Conservation (phyloP, 1,140 invertebrate species). For the Drosophila lowei region DNA sequence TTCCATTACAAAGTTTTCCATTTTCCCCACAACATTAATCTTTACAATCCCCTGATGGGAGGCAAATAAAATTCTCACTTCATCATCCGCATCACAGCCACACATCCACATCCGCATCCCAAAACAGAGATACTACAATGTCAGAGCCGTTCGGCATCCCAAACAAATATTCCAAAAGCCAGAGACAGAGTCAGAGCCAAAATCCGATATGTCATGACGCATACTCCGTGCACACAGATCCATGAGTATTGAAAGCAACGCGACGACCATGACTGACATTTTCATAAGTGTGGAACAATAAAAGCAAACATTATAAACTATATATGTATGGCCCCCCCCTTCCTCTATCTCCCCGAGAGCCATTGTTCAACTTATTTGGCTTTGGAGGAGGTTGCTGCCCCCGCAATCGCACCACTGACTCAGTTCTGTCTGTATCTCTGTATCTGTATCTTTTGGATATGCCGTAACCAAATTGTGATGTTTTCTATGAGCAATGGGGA, state of each 20-base stretch:
- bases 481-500: slow-evolving; percentile 18
- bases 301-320: slow-evolving; percentile 31
- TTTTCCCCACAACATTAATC: not conserved
- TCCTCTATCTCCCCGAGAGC: slow-evolving; percentile 16
- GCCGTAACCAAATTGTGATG: slow-evolving; percentile 29
- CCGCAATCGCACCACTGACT: slow-evolving; percentile 50
- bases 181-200: not conserved
- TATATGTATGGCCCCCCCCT: slow-evolving; percentile 3
- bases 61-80: too few relatives aligned
- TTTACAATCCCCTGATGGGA: not conserved
- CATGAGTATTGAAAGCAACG: slow-evolving; percentile 34
- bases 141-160: not conserved
- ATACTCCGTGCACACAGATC: slow-evolving; percentile 3
- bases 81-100: too few relatives aligned
- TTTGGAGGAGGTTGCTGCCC: slow-evolving; percentile 70
- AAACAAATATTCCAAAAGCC: slow-evolving; percentile 3
- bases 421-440: slow-evolving; percentile 18
- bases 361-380: slow-evolving; percentile 55
- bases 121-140: slow-evolving; percentile 2
- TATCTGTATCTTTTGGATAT: slow-evolving; percentile 13
- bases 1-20: too few relatives aligned
- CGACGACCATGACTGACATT: slow-evolving; percentile 38
- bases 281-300: slow-evolving; percentile 30
- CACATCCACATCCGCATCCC: slow-evolving; percentile 1
- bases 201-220: slow-evolving; percentile 57